Evolutionary conservation across 2,888 invertebrate species (phyloP).

Genomic region (Galerucella calmariensis): DNA sequence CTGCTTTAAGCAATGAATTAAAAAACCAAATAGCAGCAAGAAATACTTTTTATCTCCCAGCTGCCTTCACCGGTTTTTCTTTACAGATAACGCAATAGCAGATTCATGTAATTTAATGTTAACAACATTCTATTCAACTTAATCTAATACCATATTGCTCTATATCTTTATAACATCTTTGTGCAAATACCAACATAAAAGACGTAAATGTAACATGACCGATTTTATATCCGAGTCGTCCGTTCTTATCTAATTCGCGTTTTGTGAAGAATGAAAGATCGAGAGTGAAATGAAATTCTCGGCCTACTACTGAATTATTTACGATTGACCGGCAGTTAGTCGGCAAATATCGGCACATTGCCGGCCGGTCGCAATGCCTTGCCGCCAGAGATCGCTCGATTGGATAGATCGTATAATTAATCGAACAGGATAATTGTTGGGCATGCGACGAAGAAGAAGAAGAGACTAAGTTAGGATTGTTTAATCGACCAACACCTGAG

Average conservation of each 20-base stretch:
- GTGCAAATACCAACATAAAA: not conserved
- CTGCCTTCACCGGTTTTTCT: too few relatives aligned
- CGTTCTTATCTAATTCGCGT: too few relatives aligned
- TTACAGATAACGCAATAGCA: too few relatives aligned
- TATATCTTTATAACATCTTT: not conserved
- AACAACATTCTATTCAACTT: too few relatives aligned
- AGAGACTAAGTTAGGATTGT: constrained; percentile 60
- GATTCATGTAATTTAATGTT: too few relatives aligned
- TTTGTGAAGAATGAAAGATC: not conserved
- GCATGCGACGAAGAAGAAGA: constrained; percentile 54
- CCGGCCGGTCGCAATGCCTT: not conserved
- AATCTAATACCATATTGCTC: too few relatives aligned
- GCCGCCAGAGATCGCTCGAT: constrained; percentile 22
- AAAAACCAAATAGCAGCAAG: too few relatives aligned
- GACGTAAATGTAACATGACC: not conserved
- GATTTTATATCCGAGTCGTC: not conserved
- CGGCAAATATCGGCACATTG: constrained; percentile 9
- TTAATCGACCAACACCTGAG: constrained; percentile 49
- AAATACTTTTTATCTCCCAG: too few relatives aligned
- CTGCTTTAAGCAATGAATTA: too few relatives aligned
- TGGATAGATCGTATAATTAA: constrained; percentile 55
- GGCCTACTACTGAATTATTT: constrained; percentile 37
- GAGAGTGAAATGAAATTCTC: constrained; percentile 7
- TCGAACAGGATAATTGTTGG: constrained; percentile 60
- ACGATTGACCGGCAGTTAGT: constrained; percentile 28